Evolutionary conservation across 1,140 invertebrate species (phyloP).

Genomic region (Argopecten irradians): DNA sequence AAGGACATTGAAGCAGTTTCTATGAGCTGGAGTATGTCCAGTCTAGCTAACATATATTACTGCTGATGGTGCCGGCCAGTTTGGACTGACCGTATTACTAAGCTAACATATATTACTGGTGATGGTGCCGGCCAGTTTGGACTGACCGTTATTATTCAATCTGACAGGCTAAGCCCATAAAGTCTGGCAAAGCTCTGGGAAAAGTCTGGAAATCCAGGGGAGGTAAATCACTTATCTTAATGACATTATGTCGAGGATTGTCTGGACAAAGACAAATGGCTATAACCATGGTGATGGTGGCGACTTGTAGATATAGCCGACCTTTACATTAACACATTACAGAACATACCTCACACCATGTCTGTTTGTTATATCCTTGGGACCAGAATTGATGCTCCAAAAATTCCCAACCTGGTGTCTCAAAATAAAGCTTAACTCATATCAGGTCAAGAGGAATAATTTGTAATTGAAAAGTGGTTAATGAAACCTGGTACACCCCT

Average conservation of each 20-base stretch:
- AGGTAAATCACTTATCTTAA: constrained; percentile 12
- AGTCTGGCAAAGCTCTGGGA: not conserved
- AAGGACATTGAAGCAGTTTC: not conserved
- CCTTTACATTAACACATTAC: not conserved
- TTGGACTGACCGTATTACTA: not conserved
- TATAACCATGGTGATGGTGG: not conserved
- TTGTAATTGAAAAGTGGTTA: no score
- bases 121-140: not conserved
- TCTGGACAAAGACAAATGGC: constrained; percentile 14
- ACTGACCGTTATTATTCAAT: not conserved
- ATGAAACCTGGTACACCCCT: no score
- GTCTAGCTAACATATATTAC: not conserved
- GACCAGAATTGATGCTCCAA: not conserved
- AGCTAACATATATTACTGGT: not conserved
- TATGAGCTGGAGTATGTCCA: not conserved
- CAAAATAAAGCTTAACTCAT: no score
- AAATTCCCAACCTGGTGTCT: not conserved
- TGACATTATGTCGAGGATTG: not conserved
- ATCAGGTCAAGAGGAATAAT: no score
- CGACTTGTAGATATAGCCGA: not conserved
- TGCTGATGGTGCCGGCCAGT: not conserved
- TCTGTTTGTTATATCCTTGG: not conserved
- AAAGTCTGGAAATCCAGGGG: not conserved
- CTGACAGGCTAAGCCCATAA: not conserved
- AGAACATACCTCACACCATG: not conserved